Evolutionary conservation across 1,140 invertebrate species (phyloP).

Genomic region (Caenorhabditis tropicalis): DNA sequence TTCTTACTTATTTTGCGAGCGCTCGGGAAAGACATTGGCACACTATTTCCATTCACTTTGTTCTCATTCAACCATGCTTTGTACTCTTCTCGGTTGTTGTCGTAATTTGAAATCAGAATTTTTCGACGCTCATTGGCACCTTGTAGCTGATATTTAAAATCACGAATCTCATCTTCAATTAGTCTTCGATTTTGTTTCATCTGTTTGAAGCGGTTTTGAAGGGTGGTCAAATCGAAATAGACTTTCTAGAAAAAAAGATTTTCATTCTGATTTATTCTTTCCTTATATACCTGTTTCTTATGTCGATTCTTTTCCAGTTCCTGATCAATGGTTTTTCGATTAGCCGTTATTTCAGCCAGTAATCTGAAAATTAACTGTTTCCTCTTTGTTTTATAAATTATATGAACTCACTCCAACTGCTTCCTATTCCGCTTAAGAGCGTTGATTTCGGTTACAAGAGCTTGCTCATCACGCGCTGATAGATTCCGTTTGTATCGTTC

Average conservation of each 20-base stretch:
- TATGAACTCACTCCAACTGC: conserved; percentile 44
- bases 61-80: conserved; percentile 40
- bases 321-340: neutral
- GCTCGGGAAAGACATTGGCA: conserved; percentile 3
- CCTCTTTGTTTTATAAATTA: neutral
- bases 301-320: neutral
- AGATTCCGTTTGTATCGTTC: conserved; percentile 37
- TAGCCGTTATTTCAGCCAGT: neutral
- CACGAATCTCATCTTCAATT: neutral
- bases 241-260: neutral
- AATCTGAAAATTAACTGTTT: neutral
- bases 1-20: neutral
- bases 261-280: neutral
- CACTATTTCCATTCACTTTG: conserved; percentile 2
- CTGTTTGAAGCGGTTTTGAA: neutral
- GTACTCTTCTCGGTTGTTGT: conserved; percentile 34
- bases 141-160: neutral
- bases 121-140: neutral
- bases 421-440: conserved; percentile 49
- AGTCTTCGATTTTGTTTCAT: conserved; percentile 1
- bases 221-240: neutral
- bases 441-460: conserved; percentile 46
- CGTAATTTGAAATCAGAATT: neutral
- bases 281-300: conserved; percentile 11
- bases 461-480: conserved; percentile 45